Percentiles rank a stretch among this genome's conserved stretches.
Conservation (phyloP, 2,888 invertebrate genomes). For the Pandemis corylana region DNA sequence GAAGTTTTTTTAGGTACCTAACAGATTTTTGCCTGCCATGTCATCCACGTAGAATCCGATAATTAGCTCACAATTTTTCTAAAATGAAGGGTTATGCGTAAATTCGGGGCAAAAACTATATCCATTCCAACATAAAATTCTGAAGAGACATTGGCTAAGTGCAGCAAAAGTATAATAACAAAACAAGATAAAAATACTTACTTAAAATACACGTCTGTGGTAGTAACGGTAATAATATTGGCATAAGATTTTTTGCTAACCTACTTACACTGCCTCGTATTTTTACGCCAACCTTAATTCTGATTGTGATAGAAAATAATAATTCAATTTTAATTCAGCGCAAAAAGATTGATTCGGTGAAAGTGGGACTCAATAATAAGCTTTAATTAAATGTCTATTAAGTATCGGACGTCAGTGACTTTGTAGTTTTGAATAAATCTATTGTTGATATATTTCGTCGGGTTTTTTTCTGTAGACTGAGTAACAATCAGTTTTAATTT, state of each 20-base stretch:
- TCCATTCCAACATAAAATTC: too few species aligned
- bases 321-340: conserved; percentile 36
- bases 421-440: conserved; percentile 37
- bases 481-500: conserved; percentile 16
- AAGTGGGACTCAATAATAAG: conserved; percentile 39
- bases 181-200: too few species aligned
- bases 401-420: conserved; percentile 28
- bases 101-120: too few species aligned
- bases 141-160: too few species aligned
- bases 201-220: too few species aligned
- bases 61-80: too few species aligned
- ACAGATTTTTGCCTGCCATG: too few species aligned
- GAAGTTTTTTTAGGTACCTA: too few species aligned
- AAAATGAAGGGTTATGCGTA: too few species aligned
- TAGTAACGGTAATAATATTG: neutral
- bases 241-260: conserved; percentile 10
- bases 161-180: too few species aligned
- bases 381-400: conserved; percentile 40
- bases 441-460: conserved; percentile 44
- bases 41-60: too few species aligned
- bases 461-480: conserved; percentile 5
- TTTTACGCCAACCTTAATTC: conserved; percentile 12
- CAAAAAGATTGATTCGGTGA: conserved; percentile 36
- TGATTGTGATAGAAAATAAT: conserved; percentile 25
- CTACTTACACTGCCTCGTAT: neutral